A percentile compares a stretch with the other conserved stretches of the same genome.
Evolutionary conservation across 2,888 invertebrate genomes (phyloP).

Genomic region (Oscheius sp.): DNA sequence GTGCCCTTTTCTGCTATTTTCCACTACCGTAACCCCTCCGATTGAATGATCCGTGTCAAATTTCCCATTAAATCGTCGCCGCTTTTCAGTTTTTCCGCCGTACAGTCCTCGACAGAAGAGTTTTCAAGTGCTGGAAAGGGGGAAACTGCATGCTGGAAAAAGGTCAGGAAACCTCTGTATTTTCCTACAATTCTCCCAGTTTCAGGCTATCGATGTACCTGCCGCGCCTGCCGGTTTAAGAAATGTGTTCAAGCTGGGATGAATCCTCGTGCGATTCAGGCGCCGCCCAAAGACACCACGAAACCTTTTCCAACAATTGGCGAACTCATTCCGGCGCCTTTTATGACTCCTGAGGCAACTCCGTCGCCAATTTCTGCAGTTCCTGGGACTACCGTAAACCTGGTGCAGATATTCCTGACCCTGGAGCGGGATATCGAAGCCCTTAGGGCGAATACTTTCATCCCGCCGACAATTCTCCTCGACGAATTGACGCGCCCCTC

Average conservation of each 20-base stretch:
- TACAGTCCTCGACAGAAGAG: slow-evolving; percentile 39
- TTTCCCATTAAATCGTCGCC: too few relatives aligned
- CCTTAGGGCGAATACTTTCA: slow-evolving; percentile 9
- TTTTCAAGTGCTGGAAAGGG: slow-evolving; percentile 43
- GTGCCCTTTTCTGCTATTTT: too few relatives aligned
- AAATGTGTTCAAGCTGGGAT: slow-evolving; percentile 43
- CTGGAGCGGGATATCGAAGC: slow-evolving; percentile 14
- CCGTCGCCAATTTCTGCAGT: not conserved
- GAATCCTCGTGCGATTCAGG: slow-evolving; percentile 33
- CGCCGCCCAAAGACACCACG: slow-evolving; percentile 14
- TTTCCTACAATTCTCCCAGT: not conserved
- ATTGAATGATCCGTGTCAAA: too few relatives aligned
- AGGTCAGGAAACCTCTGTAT: not conserved
- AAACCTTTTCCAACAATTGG: slow-evolving; percentile 8
- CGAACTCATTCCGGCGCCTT: slow-evolving; percentile 8
- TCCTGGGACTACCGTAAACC: not conserved
- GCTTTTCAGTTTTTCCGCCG: slow-evolving; percentile 40
- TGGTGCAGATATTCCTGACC: not conserved
- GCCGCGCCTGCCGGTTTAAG: slow-evolving; percentile 41
- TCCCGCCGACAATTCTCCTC: slow-evolving; percentile 15
- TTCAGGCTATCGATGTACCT: slow-evolving; percentile 41
- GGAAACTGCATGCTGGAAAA: slow-evolving; percentile 31
- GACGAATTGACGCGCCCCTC: slow-evolving; percentile 33
- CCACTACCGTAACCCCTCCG: too few relatives aligned
- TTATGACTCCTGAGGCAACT: not conserved